Base-by-base conservation (phyloP, 2,888 invertebrate species). In the Lasioglossum zephyrum region DNA sequence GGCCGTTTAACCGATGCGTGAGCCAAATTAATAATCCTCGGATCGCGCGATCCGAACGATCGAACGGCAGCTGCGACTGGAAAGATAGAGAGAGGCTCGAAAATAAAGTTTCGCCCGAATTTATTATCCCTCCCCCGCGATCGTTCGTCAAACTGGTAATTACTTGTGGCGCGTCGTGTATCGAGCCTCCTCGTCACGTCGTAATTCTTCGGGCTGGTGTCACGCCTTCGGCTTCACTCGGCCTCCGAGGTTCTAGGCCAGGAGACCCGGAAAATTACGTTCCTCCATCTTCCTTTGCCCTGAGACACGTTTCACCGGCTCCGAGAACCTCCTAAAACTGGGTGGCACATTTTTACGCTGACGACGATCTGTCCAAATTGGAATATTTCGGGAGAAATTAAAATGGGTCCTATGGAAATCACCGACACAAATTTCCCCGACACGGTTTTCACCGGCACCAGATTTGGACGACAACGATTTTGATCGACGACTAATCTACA, bases 21-120 rank as follows among this genome's bases (percentile, higher is more conserved):
- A 88, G 85, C 53, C 73, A 88, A 88, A 88, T 87, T 85, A 89
- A 90, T 90, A 88, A 90, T 87, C 81, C 82, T 72, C 49, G 86
- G 86, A 85, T 84, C 76, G 86, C 41, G 77, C 79, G 81, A 87
- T 84, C 66, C 76, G 47, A 77, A 63, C 86, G 81, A 87, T 90
- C 76, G 70, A 57, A 72, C 69, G 11, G 75, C 89, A 89, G 87
- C 85, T 85, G 86, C 81, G 79, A 22, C 53, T 22, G 18, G 13
- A 60, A 16, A 60, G 60, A 63, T 26, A 31, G 13, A 16, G 60
- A n/a, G 57, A 57, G 11, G 11, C 74, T 79, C 83, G 78, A 80
- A 85, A 85, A 87, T 87, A 87, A 89, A 44, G 76, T 82, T 86
- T 74, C 72, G 66, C 57, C 3, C 57, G 44, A 82, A 88, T 88